Percentiles rank a stretch among this genome's conserved stretches.
Evolutionary conservation across 2,888 invertebrate species (phyloP).

Genomic region (Trachelus stipa): DNA sequence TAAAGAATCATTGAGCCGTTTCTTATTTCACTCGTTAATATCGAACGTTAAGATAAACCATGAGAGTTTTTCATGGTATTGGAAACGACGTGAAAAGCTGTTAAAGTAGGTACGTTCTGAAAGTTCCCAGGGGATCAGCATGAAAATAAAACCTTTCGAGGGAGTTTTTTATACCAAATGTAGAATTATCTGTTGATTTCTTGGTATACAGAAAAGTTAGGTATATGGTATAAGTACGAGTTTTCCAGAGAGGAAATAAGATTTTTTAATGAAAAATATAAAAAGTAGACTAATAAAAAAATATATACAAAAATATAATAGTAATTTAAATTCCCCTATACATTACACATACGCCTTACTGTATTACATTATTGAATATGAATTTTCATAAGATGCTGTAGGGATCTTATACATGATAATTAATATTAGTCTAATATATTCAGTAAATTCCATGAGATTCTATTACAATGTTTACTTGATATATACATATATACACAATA

Average conservation of each 20-base stretch:
- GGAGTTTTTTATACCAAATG: neutral
- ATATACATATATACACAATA: neutral
- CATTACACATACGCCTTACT: too few relatives aligned
- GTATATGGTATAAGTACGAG: neutral
- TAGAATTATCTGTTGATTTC: neutral
- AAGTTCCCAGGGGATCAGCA: neutral
- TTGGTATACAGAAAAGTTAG: neutral
- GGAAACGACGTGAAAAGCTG: neutral
- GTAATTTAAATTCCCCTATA: too few relatives aligned
- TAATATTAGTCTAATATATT: neutral
- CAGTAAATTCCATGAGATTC: neutral
- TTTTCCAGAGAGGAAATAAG: too few relatives aligned
- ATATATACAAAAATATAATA: too few relatives aligned
- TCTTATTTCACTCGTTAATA: neutral
- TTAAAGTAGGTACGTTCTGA: neutral
- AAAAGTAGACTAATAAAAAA: too few relatives aligned
- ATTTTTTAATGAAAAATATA: neutral
- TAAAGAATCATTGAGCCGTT: neutral
- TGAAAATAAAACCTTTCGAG: neutral
- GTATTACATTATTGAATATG: too few relatives aligned
- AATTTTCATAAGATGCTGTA: too few relatives aligned
- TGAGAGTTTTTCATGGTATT: neutral
- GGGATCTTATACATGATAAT: too few relatives aligned
- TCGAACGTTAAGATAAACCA: neutral
- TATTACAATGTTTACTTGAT: neutral